A percentile compares a stretch with the other conserved stretches of the same genome.
phyloP scores from a whole-genome alignment of 2,797 vertebrate genomes.

The Rhinatrema bivittatum region DNA sequence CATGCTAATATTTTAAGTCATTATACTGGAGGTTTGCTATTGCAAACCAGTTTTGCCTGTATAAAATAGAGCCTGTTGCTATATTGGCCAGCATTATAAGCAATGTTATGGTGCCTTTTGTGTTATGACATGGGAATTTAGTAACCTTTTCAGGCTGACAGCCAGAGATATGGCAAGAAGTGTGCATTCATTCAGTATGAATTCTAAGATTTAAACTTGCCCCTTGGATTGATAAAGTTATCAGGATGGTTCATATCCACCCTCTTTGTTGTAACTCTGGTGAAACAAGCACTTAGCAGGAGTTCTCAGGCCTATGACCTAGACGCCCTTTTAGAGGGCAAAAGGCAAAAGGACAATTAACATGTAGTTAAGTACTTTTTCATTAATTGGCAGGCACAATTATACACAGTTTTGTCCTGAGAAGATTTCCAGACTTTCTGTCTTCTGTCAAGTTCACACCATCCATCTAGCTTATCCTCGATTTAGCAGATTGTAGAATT shows the following conservation, averaged over 20 bases:
- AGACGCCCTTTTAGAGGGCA: conserved; percentile 18
- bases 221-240: conserved; percentile 1
- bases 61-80: too few relatives aligned
- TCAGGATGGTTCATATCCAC: conserved; percentile 13
- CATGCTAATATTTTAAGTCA: too few relatives aligned
- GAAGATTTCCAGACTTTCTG: conserved; percentile 19
- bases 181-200: conserved; percentile 7
- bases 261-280: conserved; percentile 2
- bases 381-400: conserved; percentile 16
- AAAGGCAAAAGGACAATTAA: conserved; percentile 25
- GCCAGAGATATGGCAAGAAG: conserved; percentile 12
- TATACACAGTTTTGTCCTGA: conserved; percentile 10
- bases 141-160: conserved; percentile 20
- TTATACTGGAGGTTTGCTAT: too few relatives aligned
- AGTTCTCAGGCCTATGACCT: conserved; percentile 14
- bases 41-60: too few relatives aligned
- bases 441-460: conserved; percentile 24
- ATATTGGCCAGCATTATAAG: neutral
- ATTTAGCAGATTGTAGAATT: conserved; percentile 14
- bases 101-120: conserved; percentile 8
- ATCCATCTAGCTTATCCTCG: conserved; percentile 19
- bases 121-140: conserved; percentile 9
- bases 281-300: conserved; percentile 9
- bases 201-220: conserved; percentile 9
- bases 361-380: conserved; percentile 23